Base-by-base conservation (phyloP, 2,797 vertebrate species). In the Cossypha polioptera region DNA sequence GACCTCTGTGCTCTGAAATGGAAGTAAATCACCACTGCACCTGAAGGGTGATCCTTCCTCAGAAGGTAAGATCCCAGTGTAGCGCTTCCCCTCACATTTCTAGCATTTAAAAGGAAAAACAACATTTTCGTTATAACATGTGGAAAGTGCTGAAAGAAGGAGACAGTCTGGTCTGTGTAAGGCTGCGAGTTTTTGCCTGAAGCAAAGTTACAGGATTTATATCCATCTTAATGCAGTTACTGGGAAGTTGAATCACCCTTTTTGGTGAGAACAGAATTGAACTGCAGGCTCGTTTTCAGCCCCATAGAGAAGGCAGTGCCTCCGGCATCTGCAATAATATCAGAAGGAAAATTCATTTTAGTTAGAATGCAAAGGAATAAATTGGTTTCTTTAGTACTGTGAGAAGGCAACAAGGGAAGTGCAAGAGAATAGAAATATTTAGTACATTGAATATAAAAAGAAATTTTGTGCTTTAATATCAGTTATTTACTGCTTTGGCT, bases 401-500 rank as follows among this genome's bases (percentile, higher is more conserved):
- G 26, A 92, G 66, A 96, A 95, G 86, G 51, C 40, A 76, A 84
- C 5, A 38, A 90, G 53, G 50, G 26, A 75, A 96, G 63, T 62
- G 51, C 55, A 90, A 88, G 54, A 91, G 69, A 96, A 95, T 31
- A 74, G 66, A 84, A 96, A 89, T 93, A 95, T 96, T 96, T 95
- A 78, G 51, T 48, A 95, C 86, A 90, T 51, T 21, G 95, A 96
- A 95, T 80, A 77, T 47, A 90, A 92, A 90, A 94, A 76, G 48
- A 78, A 58, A n/a, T 50, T 61, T 94, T 96, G 33, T 94, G 22
- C 36, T 90, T 92, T 90, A 85, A 92, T 94, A 92, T 94, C 88
- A 95, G 71, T 82, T 92, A 88, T 96, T 95, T 98, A 87, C 84
- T 58, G 76, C 87, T 96, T 94, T 89, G 82, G 76, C 33, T 95